Conservation (phyloP, 2,888 invertebrate species). For the Apodemia duryi region DNA sequence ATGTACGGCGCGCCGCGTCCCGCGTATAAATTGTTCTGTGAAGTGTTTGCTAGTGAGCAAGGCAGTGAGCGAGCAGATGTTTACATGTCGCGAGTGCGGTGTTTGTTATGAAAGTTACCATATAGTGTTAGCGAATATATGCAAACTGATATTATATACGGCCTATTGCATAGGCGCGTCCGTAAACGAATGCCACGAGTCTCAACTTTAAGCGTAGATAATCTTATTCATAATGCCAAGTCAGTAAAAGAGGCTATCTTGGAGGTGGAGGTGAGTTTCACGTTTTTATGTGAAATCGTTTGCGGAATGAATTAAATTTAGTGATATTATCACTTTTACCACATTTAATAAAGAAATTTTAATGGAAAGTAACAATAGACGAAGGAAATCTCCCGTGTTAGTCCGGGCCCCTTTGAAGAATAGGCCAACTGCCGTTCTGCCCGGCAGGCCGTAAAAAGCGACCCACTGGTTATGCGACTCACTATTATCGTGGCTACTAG, state of each 20-base stretch:
- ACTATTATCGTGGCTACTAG: no score
- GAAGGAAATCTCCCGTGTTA: no score
- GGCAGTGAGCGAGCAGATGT: constrained; percentile 10
- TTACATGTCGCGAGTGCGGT: constrained; percentile 13
- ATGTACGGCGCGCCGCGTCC: neutral
- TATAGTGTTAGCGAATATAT: constrained; percentile 8
- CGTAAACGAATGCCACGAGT: constrained; percentile 25
- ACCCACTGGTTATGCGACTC: no score
- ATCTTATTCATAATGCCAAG: constrained; percentile 24
- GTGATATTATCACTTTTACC: no score
- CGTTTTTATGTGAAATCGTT: no score
- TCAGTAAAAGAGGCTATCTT: constrained; percentile 24
- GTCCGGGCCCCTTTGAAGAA: no score
- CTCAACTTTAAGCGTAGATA: constrained; percentile 19
- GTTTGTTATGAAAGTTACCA: constrained; percentile 12
- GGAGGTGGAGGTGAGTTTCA: constrained; percentile 18
- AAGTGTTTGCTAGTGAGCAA: constrained; percentile 7
- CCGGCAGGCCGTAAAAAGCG: no score
- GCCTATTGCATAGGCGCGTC: constrained; percentile 28
- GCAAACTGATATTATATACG: constrained; percentile 30
- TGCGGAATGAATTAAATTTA: no score
- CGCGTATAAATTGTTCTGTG: constrained; percentile 5
- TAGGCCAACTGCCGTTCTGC: no score
- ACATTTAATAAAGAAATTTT: no score
- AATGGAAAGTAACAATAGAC: no score